Evolutionary conservation across 2,113 vertebrate genomes (phyloP).

Genomic region (Sceloporus tristichus): DNA sequence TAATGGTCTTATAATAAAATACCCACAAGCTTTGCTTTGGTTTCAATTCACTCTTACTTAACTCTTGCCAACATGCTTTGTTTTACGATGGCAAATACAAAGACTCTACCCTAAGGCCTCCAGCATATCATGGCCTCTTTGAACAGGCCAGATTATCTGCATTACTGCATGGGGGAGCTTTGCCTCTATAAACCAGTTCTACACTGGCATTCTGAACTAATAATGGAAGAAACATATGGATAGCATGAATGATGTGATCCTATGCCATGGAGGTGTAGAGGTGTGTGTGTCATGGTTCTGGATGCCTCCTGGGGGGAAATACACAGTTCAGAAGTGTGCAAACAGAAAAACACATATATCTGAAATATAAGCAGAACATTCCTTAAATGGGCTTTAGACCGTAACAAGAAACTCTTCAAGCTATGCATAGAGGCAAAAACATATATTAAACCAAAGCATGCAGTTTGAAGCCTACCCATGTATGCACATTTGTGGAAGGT

Average conservation of each 20-base stretch:
- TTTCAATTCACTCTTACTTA: constrained; percentile 39
- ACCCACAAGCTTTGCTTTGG: constrained; percentile 48
- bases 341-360: no score
- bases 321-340: no score
- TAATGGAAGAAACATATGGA: neutral
- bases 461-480: no score
- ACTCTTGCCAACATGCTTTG: constrained; percentile 37
- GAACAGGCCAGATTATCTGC: neutral
- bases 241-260: neutral
- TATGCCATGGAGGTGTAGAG: neutral
- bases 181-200: neutral
- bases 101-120: constrained; percentile 45
- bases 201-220: neutral
- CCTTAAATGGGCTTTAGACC: no score
- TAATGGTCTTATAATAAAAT: constrained; percentile 68
- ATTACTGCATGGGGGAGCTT: neutral
- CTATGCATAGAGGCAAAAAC: no score
- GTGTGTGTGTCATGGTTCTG: no score
- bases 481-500: no score
- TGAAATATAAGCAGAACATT: no score
- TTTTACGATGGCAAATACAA: constrained; percentile 55
- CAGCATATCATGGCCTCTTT: neutral
- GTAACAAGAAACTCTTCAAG: no score
- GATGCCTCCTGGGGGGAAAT: no score
- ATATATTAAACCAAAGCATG: no score